phyloP scores from a whole-genome alignment of 2,888 invertebrate species.

The Drosophila tripunctata region DNA sequence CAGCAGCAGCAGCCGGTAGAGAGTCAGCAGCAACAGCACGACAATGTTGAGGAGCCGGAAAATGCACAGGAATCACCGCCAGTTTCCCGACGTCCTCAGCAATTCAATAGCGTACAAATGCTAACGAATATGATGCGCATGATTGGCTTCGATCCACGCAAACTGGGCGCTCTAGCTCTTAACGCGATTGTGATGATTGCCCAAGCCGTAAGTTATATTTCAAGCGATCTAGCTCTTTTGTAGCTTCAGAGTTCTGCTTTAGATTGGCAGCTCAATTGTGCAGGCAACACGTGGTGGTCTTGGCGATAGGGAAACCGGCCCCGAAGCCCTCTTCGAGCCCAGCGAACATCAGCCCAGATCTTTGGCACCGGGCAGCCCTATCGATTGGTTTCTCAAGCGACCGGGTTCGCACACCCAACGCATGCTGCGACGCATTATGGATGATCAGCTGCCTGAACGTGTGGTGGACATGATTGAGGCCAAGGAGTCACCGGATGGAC shows the following conservation, averaged over 20 bases:
- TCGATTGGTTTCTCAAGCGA: constrained; percentile 88
- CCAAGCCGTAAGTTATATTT: constrained; percentile 89
- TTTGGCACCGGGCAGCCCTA: constrained; percentile 83
- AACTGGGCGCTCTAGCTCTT: constrained; percentile 92
- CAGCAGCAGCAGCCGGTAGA: constrained; percentile 33
- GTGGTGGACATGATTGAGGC: constrained; percentile 87
- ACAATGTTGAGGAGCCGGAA: constrained; percentile 53
- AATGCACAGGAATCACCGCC: constrained; percentile 65
- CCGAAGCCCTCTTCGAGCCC: constrained; percentile 67
- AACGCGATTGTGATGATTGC: constrained; percentile 93
- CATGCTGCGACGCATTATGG: constrained; percentile 86
- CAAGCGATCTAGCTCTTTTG: accelerated
- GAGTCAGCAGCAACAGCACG: no score
- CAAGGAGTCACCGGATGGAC: constrained; percentile 85
- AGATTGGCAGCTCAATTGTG: constrained; percentile 79
- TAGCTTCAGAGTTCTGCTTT: neutral
- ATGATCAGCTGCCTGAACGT: constrained; percentile 87
- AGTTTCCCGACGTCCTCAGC: constrained; percentile 22
- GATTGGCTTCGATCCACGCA: constrained; percentile 90
- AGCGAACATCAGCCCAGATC: constrained; percentile 73
- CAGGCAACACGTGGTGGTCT: constrained; percentile 51
- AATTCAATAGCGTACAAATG: constrained; percentile 64
- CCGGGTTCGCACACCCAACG: constrained; percentile 86
- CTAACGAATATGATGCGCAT: constrained; percentile 87
- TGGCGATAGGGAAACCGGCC: constrained; percentile 40